A percentile compares a stretch with the other conserved stretches of the same genome.
Evolutionary conservation across 2,113 vertebrate species (phyloP).

Genomic region (Nanorana parkeri): DNA sequence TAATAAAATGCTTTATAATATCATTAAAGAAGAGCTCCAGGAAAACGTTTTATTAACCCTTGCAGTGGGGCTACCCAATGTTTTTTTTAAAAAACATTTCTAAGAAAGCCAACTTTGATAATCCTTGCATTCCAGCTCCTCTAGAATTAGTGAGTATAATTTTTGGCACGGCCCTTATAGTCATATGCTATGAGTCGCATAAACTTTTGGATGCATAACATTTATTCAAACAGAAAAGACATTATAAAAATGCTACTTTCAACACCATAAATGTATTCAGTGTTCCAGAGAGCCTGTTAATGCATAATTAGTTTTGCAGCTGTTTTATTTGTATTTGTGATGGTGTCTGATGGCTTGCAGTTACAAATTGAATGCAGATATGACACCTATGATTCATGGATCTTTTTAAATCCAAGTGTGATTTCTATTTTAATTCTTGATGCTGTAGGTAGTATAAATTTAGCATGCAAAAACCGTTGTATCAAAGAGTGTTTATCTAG

Average conservation of each 20-base stretch:
- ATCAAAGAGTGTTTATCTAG: neutral
- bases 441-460: conserved; percentile 9
- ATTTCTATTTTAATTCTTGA: conserved; percentile 30
- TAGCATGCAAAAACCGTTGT: neutral
- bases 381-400: neutral
- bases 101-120: too few relatives aligned
- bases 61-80: too few relatives aligned
- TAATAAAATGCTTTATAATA: too few relatives aligned
- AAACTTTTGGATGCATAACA: neutral
- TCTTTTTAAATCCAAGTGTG: conserved; percentile 30
- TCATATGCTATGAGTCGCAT: conserved; percentile 29
- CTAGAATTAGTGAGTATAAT: neutral
- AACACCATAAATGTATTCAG: conserved; percentile 12
- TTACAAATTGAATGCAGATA: conserved; percentile 7
- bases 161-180: conserved; percentile 4
- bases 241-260: neutral
- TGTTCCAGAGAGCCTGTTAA: conserved; percentile 7
- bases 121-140: too few relatives aligned
- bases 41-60: too few relatives aligned
- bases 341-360: conserved; percentile 14
- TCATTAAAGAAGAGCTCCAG: too few relatives aligned
- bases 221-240: neutral
- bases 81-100: too few relatives aligned
- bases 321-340: conserved; percentile 11
- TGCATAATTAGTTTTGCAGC: neutral